Evolutionary conservation across 1,140 invertebrate species (phyloP).

Genomic region (Chironomus striatipennis): DNA sequence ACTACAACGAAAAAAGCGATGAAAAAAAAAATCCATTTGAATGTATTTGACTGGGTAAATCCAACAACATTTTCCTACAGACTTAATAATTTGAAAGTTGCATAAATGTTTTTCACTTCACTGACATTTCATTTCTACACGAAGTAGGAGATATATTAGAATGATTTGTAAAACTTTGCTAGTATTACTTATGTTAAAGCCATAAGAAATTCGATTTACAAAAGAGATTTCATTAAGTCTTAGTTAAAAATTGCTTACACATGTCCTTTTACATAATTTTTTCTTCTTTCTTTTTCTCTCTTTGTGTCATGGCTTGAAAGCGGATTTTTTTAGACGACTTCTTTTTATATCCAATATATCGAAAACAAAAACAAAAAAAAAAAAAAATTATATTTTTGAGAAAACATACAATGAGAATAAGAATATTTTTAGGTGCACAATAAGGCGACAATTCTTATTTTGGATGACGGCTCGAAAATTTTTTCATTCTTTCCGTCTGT

Average conservation of each 20-base stretch:
- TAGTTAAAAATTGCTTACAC: constrained; percentile 3
- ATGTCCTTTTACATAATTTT: neutral
- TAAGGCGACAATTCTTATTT: no score
- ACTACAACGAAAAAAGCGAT: neutral
- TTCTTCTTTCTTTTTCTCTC: neutral
- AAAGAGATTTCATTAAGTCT: neutral
- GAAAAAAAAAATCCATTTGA: neutral
- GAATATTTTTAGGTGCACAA: neutral
- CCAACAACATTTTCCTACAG: neutral
- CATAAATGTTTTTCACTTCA: neutral
- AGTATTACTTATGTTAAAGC: neutral
- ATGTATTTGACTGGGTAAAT: neutral
- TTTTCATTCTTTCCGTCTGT: neutral
- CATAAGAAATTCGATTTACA: constrained; percentile 6
- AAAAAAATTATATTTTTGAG: no score
- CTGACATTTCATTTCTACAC: no score
- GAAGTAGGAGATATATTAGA: no score
- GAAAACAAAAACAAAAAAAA: neutral
- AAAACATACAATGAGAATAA: neutral
- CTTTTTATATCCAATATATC: neutral
- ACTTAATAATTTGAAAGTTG: neutral
- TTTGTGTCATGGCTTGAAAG: neutral
- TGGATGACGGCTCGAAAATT: neutral
- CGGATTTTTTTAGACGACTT: neutral
- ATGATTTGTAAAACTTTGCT: neutral